A percentile compares a stretch with the other conserved stretches of the same genome.
phyloP scores from a whole-genome alignment of 2,888 invertebrate genomes.

The Hedychridium roseum region DNA sequence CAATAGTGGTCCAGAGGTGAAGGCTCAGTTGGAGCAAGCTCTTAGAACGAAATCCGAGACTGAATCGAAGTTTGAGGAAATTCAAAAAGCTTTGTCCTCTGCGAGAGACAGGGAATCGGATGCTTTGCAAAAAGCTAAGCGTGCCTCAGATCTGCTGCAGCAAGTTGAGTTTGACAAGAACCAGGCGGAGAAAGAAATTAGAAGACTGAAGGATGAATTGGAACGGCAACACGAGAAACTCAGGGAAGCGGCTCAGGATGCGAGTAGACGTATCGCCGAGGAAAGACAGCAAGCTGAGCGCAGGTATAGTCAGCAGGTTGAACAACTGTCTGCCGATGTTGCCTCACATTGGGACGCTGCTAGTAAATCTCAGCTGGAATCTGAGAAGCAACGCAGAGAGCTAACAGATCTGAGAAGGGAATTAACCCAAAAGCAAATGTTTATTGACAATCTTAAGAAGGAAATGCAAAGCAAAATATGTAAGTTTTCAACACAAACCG shows the following conservation, averaged over 20 bases:
- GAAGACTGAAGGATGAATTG: conserved; percentile 79
- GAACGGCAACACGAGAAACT: conserved; percentile 79
- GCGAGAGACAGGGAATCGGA: conserved; percentile 72
- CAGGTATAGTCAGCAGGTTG: conserved; percentile 76
- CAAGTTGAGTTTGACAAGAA: conserved; percentile 81
- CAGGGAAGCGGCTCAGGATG: conserved; percentile 79
- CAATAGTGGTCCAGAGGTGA: conserved; percentile 31
- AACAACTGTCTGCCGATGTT: conserved; percentile 81
- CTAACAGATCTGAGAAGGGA: conserved; percentile 82
- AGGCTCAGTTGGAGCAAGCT: conserved; percentile 48
- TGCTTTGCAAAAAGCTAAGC: conserved; percentile 71
- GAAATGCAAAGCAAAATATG: conserved; percentile 81
- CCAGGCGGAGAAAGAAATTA: conserved; percentile 78
- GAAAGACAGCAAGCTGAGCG: conserved; percentile 78
- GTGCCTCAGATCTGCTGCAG: conserved; percentile 76
- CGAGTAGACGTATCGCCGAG: conserved; percentile 73
- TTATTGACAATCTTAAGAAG: conserved; percentile 81
- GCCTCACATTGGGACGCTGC: conserved; percentile 83
- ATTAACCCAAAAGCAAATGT: conserved; percentile 75
- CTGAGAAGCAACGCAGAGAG: conserved; percentile 81
- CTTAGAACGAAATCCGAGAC: conserved; percentile 52
- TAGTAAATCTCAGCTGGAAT: conserved; percentile 74
- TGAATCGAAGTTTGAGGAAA: conserved; percentile 67
- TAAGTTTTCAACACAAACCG: too few relatives aligned
- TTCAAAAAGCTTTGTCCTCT: conserved; percentile 73